phyloP scores from a whole-genome alignment of 2,888 invertebrate genomes.

The Thysanoteuthis rhombus region DNA sequence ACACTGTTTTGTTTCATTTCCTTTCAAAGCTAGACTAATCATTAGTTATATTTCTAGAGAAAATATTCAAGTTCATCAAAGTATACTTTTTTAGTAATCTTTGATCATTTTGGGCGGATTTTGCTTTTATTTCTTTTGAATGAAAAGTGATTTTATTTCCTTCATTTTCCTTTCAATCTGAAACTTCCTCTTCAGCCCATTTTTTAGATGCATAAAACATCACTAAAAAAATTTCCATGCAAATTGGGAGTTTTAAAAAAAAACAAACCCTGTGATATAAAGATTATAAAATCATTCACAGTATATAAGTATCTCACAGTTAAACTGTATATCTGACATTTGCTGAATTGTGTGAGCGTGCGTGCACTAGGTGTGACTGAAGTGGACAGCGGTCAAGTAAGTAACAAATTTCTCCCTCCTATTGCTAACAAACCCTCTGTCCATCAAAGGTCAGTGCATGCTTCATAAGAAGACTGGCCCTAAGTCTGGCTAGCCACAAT shows the following conservation, averaged over 20 bases:
- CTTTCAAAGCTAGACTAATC: not conserved
- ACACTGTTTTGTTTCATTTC: no score
- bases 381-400: slow-evolving; percentile 12
- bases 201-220: not conserved
- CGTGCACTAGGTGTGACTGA: not conserved
- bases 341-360: not conserved
- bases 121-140: not conserved
- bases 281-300: not conserved
- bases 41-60: no score
- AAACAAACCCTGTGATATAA: not conserved
- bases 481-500: not conserved
- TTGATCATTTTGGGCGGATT: not conserved
- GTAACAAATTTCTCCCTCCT: slow-evolving; percentile 12
- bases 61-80: not conserved
- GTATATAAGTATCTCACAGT: not conserved
- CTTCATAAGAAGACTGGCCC: not conserved
- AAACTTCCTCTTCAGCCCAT: not conserved
- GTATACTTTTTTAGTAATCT: not conserved
- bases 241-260: not conserved
- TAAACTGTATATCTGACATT: not conserved
- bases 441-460: not conserved
- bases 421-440: slow-evolving; percentile 12
- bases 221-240: not conserved
- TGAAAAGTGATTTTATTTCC: not conserved
- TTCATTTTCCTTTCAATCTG: not conserved